A percentile compares a stretch with the other conserved stretches of the same genome.
phyloP scores from a whole-genome alignment of 2,888 invertebrate species.

The Auanema freiburgensis region DNA sequence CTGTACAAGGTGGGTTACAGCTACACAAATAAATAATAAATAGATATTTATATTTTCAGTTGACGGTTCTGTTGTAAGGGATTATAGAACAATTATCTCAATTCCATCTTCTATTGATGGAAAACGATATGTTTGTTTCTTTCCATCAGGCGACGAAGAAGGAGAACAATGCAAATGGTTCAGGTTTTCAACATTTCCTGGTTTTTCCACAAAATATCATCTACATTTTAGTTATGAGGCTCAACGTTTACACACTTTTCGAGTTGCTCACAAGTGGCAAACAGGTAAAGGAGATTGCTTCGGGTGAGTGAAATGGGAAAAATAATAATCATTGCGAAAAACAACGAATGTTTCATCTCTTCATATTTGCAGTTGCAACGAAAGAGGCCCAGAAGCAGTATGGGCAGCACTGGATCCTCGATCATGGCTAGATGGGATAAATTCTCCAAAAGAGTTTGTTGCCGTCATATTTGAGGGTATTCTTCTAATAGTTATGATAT shows the following conservation, averaged over 20 bases:
- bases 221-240: conserved; percentile 6
- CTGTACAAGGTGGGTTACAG: conserved; percentile 31
- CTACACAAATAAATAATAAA: neutral
- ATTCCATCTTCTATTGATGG: conserved; percentile 41
- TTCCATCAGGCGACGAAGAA: conserved; percentile 48
- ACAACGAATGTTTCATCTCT: neutral
- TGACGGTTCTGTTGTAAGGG: conserved; percentile 5
- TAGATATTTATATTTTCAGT: conserved; percentile 14
- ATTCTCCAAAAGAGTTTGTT: conserved; percentile 43
- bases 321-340: neutral
- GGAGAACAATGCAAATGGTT: conserved; percentile 46
- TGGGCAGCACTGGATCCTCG: conserved; percentile 41
- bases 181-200: conserved; percentile 17
- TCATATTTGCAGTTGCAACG: conserved; percentile 51
- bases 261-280: conserved; percentile 16
- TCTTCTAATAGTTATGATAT: conserved; percentile 32
- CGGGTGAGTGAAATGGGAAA: conserved; percentile 1
- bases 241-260: conserved; percentile 6
- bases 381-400: conserved; percentile 48
- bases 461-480: conserved; percentile 39
- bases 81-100: conserved; percentile 27
- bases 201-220: neutral
- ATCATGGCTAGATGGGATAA: conserved; percentile 50
- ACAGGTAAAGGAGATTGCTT: conserved; percentile 12
- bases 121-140: conserved; percentile 50